These are phyloP conservation scores for Elymnias hypermnestra DNA, from an alignment of 1,140 invertebrate species.

Conservation along the genomic window DNA sequence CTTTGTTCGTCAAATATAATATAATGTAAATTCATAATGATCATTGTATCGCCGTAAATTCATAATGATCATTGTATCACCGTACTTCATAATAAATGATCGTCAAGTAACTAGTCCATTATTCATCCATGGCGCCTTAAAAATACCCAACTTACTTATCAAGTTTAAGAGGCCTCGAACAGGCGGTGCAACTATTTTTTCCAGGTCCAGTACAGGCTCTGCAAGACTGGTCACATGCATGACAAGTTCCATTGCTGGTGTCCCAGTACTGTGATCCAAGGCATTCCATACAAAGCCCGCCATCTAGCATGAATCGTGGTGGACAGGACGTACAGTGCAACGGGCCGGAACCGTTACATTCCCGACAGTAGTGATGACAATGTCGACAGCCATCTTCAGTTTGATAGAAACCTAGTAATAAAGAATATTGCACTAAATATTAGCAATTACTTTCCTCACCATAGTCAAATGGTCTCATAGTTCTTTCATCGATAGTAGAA, in stretches of 20 bases:
- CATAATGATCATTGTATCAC: too few relatives aligned
- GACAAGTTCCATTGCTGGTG: constrained; percentile 80
- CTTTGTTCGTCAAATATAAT: too few relatives aligned
- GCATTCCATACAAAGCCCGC: constrained; percentile 84
- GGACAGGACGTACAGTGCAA: constrained; percentile 85
- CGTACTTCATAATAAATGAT: too few relatives aligned
- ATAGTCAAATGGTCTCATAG: too few relatives aligned
- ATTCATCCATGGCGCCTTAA: too few relatives aligned
- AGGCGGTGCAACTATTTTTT: constrained; percentile 81
- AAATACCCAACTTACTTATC: constrained; percentile 77
- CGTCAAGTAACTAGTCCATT: too few relatives aligned
- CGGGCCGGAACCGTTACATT: constrained; percentile 86
- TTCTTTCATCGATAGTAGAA: too few relatives aligned
- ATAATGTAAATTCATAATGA: too few relatives aligned
- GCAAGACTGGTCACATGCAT: constrained; percentile 82
- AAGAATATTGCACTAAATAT: too few relatives aligned
- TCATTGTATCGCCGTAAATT: too few relatives aligned
- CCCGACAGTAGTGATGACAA: constrained; percentile 89
- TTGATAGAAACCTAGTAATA: constrained; percentile 78
- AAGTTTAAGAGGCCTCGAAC: constrained; percentile 79
- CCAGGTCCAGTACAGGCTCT: constrained; percentile 82
- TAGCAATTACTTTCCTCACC: too few relatives aligned
- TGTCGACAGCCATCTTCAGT: constrained; percentile 84
- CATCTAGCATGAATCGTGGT: constrained; percentile 82
- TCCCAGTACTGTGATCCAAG: constrained; percentile 85